A percentile compares a stretch with the other conserved stretches of the same genome.
phyloP scores from a whole-genome alignment of 2,113 vertebrate species.

The Calidris pugnax region DNA sequence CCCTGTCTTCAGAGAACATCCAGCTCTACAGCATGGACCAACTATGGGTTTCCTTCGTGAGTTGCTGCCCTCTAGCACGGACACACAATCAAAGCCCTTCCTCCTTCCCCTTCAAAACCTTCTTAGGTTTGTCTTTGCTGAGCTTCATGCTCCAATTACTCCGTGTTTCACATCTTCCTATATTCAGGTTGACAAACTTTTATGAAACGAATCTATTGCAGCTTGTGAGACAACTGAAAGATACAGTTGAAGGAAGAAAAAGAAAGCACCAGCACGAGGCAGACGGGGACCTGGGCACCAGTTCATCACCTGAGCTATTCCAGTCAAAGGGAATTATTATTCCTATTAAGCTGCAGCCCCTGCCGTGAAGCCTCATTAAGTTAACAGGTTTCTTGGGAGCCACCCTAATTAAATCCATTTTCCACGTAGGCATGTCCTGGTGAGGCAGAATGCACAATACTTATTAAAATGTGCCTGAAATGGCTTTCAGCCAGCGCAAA shows the following conservation, averaged over 20 bases:
- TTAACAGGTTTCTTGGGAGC: constrained; percentile 76
- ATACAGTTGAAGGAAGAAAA: background rate
- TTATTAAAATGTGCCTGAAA: constrained; percentile 12
- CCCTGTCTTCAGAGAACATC: background rate
- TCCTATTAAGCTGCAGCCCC: constrained; percentile 71
- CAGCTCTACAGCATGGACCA: background rate
- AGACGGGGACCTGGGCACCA: background rate
- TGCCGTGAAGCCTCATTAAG: constrained; percentile 70
- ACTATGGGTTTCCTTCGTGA: background rate
- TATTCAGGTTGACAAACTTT: background rate
- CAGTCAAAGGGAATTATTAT: constrained; percentile 72
- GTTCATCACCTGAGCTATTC: constrained; percentile 71
- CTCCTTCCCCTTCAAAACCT: background rate
- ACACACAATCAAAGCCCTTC: background rate
- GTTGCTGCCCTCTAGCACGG: background rate
- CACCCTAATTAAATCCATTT: constrained; percentile 70
- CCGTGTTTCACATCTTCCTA: background rate
- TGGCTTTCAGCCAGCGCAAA: constrained; percentile 21
- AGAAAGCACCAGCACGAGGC: constrained; percentile 44
- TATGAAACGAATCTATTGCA: background rate
- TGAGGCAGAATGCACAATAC: constrained; percentile 2
- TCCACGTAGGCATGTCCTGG: constrained; percentile 18
- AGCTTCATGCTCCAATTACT: background rate
- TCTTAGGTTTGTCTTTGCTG: background rate
- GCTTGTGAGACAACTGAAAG: background rate